Evolutionary conservation across 2,113 vertebrate genomes (phyloP).

Genomic region (Hydrochoerus hydrochaeris): DNA sequence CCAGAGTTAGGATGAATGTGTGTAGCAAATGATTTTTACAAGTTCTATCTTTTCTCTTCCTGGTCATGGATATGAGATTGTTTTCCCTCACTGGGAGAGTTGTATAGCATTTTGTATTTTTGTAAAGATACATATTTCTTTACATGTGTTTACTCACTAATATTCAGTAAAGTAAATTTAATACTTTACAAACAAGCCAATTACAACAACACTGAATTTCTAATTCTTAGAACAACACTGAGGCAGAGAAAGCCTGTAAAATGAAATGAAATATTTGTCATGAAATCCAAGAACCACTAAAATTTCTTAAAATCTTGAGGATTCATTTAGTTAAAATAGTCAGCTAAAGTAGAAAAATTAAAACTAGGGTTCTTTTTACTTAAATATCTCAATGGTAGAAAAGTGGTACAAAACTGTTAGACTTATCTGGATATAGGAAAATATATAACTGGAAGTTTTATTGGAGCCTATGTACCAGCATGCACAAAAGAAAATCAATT

Average conservation of each 20-base stretch:
- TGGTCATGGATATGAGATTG: neutral
- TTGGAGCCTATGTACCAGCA: neutral
- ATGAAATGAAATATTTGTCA: neutral
- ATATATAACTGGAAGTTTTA: neutral
- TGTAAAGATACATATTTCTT: neutral
- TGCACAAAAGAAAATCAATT: neutral
- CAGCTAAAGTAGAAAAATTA: neutral
- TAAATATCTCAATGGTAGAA: neutral
- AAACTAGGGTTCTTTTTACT: neutral
- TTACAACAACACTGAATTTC: neutral
- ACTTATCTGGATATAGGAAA: slow-evolving; percentile 8
- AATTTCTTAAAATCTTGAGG: neutral
- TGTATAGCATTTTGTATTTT: neutral
- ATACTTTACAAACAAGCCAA: neutral
- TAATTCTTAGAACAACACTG: neutral
- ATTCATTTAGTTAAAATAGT: neutral
- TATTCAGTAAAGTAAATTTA: neutral
- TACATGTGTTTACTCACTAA: neutral
- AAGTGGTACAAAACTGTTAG: neutral
- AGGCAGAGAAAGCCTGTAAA: neutral
- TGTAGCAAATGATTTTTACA: neutral
- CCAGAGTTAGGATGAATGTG: neutral
- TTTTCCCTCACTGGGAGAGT: neutral
- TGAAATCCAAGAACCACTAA: neutral
- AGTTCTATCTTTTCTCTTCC: neutral